Conservation (phyloP, 1,140 invertebrate species). For the Araneus ventricosus region DNA sequence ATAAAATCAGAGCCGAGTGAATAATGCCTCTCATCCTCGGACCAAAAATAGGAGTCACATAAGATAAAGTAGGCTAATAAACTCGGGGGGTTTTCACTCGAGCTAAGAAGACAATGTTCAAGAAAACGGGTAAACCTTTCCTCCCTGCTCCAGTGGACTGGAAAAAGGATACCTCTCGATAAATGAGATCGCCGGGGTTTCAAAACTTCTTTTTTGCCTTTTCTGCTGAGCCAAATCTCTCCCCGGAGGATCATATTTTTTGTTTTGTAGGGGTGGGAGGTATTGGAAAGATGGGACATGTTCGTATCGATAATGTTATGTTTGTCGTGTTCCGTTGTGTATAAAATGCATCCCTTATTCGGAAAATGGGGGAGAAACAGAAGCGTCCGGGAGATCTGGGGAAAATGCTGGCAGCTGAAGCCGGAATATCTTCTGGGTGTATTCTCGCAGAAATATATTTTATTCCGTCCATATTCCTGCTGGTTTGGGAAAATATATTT, state of each 20-base stretch:
- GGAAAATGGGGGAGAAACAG: background rate
- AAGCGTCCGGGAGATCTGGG: background rate
- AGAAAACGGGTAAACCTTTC: no score
- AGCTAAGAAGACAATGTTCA: background rate
- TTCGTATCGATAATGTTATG: background rate
- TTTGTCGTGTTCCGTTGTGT: background rate
- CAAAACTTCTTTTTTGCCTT: background rate
- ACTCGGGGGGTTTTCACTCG: background rate
- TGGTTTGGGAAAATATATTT: no score
- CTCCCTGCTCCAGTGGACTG: background rate
- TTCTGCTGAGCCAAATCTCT: background rate
- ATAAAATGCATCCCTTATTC: background rate
- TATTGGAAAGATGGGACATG: background rate
- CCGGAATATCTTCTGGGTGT: background rate
- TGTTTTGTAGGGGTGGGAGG: background rate
- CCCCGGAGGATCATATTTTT: constrained; percentile 22
- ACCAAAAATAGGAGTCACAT: background rate
- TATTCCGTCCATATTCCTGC: background rate
- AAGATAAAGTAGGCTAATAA: constrained; percentile 20
- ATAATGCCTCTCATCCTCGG: background rate
- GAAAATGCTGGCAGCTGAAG: background rate
- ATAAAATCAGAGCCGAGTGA: background rate
- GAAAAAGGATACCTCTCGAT: constrained; percentile 1
- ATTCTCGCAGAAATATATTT: background rate
- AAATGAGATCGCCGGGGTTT: constrained; percentile 2